Evolutionary conservation across 2,113 vertebrate species (phyloP).

Genomic region (Cricetomys ansorgei): DNA sequence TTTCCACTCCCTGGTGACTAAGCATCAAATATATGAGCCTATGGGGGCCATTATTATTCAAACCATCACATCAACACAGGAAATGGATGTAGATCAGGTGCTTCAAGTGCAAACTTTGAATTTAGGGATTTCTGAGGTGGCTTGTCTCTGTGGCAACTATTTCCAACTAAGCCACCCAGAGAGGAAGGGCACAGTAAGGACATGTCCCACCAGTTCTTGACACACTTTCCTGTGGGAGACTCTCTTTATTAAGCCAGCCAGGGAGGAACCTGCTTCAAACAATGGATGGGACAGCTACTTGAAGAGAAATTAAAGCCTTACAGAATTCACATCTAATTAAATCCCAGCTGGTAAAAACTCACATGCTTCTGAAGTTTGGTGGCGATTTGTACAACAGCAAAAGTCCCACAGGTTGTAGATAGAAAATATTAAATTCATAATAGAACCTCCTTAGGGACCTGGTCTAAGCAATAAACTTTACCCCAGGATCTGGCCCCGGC

Average conservation of each 20-base stretch:
- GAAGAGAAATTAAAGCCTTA: background rate
- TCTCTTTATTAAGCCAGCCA: background rate
- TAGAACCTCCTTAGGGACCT: background rate
- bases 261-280: background rate
- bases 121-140: background rate
- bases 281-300: background rate
- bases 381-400: background rate
- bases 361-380: background rate
- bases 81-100: background rate
- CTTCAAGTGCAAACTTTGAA: background rate
- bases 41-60: background rate
- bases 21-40: background rate
- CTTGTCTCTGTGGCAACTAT: background rate
- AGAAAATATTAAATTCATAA: background rate
- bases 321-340: slow-evolving; percentile 13
- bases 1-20: background rate
- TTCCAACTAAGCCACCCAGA: background rate
- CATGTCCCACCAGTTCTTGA: background rate
- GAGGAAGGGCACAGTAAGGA: background rate
- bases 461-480: background rate
- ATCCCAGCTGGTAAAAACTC: background rate
- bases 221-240: background rate
- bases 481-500: background rate
- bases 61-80: background rate
- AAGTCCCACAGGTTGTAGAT: background rate